Percentiles rank a stretch among this genome's conserved stretches.
Evolutionary conservation across 2,888 invertebrate species (phyloP).

Genomic region (Hermaeophaga mercurialis): DNA sequence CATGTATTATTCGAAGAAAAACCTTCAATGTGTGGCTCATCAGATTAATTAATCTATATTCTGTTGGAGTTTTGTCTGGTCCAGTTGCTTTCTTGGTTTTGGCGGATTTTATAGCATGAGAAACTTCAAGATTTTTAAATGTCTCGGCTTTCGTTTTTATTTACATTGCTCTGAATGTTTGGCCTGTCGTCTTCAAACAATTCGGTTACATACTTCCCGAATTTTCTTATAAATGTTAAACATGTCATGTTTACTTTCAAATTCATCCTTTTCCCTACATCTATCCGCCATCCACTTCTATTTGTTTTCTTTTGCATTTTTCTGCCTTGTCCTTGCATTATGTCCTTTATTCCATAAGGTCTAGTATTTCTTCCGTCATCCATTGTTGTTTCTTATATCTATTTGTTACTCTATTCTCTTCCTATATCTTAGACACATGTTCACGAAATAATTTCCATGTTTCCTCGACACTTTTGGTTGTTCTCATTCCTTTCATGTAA

Average conservation of each 20-base stretch:
- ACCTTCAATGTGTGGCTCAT: too few species aligned
- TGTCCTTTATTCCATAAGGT: conserved; percentile 6
- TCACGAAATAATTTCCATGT: too few species aligned
- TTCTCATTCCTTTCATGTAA: conserved; percentile 1
- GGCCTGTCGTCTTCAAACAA: conserved; percentile 8
- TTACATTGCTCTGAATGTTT: background rate
- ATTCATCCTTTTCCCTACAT: conserved; percentile 18
- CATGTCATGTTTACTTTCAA: conserved; percentile 19
- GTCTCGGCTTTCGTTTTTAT: conserved; percentile 2
- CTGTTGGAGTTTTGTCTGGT: too few species aligned
- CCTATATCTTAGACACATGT: too few species aligned
- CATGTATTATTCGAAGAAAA: too few species aligned
- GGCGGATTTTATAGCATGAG: too few species aligned
- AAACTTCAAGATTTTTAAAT: background rate
- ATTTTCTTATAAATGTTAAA: conserved; percentile 22
- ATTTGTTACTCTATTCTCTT: background rate
- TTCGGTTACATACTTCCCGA: conserved; percentile 1
- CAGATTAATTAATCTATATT: too few species aligned
- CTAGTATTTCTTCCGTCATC: background rate
- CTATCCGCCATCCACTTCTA: conserved; percentile 25
- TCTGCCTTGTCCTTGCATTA: too few species aligned
- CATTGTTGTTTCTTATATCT: background rate
- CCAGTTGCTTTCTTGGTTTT: too few species aligned
- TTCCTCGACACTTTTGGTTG: too few species aligned
- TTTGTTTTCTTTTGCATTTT: background rate